Evolutionary conservation across 2,888 invertebrate genomes (phyloP), one percentile per base, ranked within the genome.

Genomic region (Philereme vetulata): DNA sequence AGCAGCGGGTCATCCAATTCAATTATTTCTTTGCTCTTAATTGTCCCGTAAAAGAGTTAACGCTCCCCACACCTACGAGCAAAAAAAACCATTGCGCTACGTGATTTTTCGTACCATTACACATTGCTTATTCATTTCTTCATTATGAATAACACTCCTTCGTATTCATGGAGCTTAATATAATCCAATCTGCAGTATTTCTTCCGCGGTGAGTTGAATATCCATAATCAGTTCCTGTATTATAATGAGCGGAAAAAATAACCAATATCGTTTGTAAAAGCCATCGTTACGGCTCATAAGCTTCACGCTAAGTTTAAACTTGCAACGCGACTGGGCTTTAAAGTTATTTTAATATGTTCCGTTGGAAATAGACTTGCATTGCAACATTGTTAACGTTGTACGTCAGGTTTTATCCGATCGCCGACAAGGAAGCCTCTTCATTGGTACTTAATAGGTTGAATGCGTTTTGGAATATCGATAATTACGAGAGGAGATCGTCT

Each of bases 201-300:
- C 67, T 72, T 72, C 68, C 60, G 67, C 58, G 47, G 55, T 64
- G 51, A 65, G 63, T 68, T 64, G 66, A 66, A 57, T 72, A 69
- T 58, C 60, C 57, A 68, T 64, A 63, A 66, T 76, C 60, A 68
- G 75, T 78, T 79, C 74, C 73, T 73, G 72, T 78, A 77, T 81
- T 76, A 58, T 80, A 79, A 81, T 78, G 64, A 62, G 60, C 58
- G 11, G 8, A 57, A 64, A 67, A 72, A 77, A 74, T 70, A 69
- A 72, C 68, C 71, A 72, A 76, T 75, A 75, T 71, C 73, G 76
- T 77, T 76, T 79, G 74, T 76, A 75, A 82, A 74, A 62, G 73
- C 72, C 72, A 73, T 62, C 76, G 84, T 81, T 72, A 76, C 75
- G 82, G 77, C 81, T 84, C 83, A 81, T 79, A 71, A 74, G 76